A percentile compares a stretch with the other conserved stretches of the same genome.
phyloP scores from a whole-genome alignment of 2,888 invertebrate species.

The Sabatieria punctata region DNA sequence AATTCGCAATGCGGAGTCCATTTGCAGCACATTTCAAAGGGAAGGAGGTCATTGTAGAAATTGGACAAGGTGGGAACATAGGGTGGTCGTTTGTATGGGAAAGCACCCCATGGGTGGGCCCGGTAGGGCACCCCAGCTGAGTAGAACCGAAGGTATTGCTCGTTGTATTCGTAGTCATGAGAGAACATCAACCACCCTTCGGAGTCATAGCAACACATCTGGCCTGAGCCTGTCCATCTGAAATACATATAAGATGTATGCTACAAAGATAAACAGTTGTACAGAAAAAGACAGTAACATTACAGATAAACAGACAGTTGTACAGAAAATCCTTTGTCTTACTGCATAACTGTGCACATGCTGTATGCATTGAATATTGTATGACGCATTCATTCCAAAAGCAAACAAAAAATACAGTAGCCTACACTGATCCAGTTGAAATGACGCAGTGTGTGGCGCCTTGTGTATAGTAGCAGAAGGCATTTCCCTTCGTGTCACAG shows the following conservation, averaged over 20 bases:
- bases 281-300: too few species aligned
- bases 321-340: too few species aligned
- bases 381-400: too few species aligned
- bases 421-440: conserved; percentile 73
- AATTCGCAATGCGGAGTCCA: conserved; percentile 89
- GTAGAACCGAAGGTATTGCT: conserved; percentile 42
- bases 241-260: too few species aligned
- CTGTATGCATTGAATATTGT: too few species aligned
- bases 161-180: conserved; percentile 58
- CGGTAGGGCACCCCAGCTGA: conserved; percentile 73
- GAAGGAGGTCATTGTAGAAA: conserved; percentile 84
- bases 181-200: conserved; percentile 74
- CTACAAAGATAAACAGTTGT: too few species aligned
- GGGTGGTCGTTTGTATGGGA: conserved; percentile 14
- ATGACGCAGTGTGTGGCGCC: conserved; percentile 78
- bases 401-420: too few species aligned
- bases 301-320: too few species aligned
- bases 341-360: too few species aligned
- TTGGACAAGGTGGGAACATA: conserved; percentile 72
- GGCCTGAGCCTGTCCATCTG: conserved; percentile 42
- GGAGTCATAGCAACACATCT: conserved; percentile 88
- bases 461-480: conserved; percentile 61
- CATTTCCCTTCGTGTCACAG: conserved; percentile 71
- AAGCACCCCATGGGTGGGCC: conserved; percentile 20
- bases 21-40: conserved; percentile 76